Base-by-base conservation (phyloP, 2,113 vertebrate species). In the Neolamprologus tretocephalus region DNA sequence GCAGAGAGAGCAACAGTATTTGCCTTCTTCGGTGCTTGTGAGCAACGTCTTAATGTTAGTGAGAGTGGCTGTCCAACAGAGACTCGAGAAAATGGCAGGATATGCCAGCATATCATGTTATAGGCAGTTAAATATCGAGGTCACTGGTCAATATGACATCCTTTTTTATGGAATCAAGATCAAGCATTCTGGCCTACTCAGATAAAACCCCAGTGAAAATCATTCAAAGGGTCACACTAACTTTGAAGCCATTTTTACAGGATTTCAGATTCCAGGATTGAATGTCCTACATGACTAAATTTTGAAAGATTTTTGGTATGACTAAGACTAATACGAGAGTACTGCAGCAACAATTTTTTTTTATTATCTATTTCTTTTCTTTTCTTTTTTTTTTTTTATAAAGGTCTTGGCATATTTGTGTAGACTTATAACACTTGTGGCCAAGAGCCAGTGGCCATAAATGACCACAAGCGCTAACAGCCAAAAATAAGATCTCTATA, bases 121-220 rank as follows among this genome's bases (percentile, higher is more conserved):
- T 80, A 93, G 91, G 93, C 94, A 90, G 88, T 90, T 91, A 87
- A 89, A 92, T 91, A 90, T 91, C 91, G 91, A 95, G 93, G 92
- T 90, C 89, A 90, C 84, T 68, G 85, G 90, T 93, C 54, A 9
- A 31, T 85, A 54, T 85, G 88, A 89, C 80, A 87, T 88, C 86
- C 57, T 45, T 71, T 80, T 75, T 80, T 3, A 75, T 45, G 66
- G 35, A 26, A 85, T 84, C 26, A 16, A 78, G 63, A 85, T 80
- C 7, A n/a, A 57, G 13, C 28, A 33, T 68, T 85, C 31, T 73
- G 33, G 35, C 31, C 58, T 12, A 53, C n/a, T 7, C n/a, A 84
- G 40, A 84, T 37, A 55, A 85, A 90, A 33, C 47, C n/a, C 42
- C 40, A 57, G 3, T 71, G 63, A 81, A 85, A 57, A 73, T 53